phyloP scores from a whole-genome alignment of 1,140 invertebrate species.

The Anthonomus grandis region DNA sequence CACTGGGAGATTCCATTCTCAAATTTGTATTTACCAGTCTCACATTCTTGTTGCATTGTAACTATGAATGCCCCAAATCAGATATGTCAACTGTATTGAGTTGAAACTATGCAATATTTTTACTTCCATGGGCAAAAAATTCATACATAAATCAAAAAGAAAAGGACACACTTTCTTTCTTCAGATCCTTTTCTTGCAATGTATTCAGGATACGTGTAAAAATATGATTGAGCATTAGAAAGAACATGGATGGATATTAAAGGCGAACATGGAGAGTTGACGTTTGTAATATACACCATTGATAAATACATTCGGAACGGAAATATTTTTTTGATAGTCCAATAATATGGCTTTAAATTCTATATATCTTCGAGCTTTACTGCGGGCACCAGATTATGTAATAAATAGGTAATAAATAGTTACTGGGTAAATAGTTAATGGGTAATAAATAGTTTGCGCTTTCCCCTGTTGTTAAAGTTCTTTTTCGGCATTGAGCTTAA shows the following conservation, averaged over 20 bases:
- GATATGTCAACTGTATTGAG: too few relatives aligned
- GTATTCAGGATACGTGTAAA: slow-evolving; percentile 33
- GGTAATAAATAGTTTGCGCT: slow-evolving; percentile 7
- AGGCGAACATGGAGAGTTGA: slow-evolving; percentile 13
- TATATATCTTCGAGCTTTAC: slow-evolving; percentile 1
- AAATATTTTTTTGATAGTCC: slow-evolving; percentile 23
- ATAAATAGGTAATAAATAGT: too few relatives aligned
- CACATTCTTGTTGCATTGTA: too few relatives aligned
- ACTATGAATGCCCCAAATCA: too few relatives aligned
- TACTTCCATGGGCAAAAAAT: too few relatives aligned
- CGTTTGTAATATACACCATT: slow-evolving; percentile 23
- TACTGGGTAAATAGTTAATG: too few relatives aligned
- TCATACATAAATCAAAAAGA: too few relatives aligned
- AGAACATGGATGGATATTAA: slow-evolving; percentile 25
- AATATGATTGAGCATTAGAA: slow-evolving; percentile 21
- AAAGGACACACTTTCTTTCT: too few relatives aligned
- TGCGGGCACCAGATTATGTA: not conserved
- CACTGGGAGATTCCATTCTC: too few relatives aligned
- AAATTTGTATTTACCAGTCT: too few relatives aligned
- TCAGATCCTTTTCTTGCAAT: slow-evolving; percentile 34
- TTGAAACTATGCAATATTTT: too few relatives aligned
- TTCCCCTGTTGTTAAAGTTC: not conserved
- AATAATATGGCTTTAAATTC: slow-evolving; percentile 13
- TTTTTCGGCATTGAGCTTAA: not conserved
- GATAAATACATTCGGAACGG: slow-evolving; percentile 13